These are phyloP conservation scores for Saccopteryx leptura DNA, from an alignment of 2,113 vertebrate species.

Conservation along the genomic window DNA sequence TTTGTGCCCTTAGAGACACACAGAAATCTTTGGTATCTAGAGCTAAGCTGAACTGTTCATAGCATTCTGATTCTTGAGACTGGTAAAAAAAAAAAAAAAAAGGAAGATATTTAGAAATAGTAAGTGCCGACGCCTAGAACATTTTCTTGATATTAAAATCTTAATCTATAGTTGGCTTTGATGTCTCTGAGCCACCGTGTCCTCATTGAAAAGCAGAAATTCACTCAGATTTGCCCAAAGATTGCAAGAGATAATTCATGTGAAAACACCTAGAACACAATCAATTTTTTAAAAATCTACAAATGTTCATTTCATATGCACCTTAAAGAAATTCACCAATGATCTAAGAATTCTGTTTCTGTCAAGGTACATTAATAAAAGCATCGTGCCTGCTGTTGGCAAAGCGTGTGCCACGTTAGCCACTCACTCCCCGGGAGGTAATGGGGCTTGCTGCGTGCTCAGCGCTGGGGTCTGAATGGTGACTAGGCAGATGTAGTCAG, in stretches of 20 bases:
- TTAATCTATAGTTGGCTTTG: neutral
- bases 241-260: neutral
- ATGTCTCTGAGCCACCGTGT: neutral
- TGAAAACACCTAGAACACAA: neutral
- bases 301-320: neutral
- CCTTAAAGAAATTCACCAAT: neutral
- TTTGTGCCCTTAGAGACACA: accelerated
- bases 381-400: neutral
- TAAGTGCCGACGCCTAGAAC: neutral
- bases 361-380: neutral
- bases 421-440: accelerated
- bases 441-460: neutral
- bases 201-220: conserved; percentile 1
- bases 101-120: neutral
- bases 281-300: neutral
- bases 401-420: neutral
- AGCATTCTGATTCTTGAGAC: neutral
- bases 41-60: accelerated
- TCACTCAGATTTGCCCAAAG: neutral
- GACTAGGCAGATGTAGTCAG: neutral
- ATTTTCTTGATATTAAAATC: neutral
- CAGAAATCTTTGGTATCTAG: neutral
- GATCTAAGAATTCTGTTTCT: neutral
- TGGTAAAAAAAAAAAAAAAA: neutral
- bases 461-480: accelerated